These are phyloP conservation scores for Meliscaeva auricollis DNA, from an alignment of 2,888 invertebrate species.

Conservation along the genomic window DNA sequence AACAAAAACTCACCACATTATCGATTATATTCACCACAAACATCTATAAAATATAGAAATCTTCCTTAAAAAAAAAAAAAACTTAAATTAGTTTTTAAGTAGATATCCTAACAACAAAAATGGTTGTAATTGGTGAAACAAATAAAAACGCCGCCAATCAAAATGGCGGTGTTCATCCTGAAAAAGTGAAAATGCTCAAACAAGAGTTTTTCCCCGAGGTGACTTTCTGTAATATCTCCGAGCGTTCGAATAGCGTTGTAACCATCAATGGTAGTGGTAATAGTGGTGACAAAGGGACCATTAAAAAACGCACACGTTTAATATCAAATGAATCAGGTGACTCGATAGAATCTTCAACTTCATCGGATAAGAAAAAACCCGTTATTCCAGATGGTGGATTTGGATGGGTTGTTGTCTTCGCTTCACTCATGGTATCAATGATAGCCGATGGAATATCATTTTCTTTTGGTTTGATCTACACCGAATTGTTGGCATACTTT, in stretches of 20 bases:
- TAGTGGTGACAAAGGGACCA: constrained; percentile 69
- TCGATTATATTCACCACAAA: constrained; percentile 45
- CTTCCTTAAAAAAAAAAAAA: constrained; percentile 2
- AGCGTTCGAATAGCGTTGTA: constrained; percentile 79
- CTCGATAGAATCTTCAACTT: constrained; percentile 81
- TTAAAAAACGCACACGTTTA: constrained; percentile 80
- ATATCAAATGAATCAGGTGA: constrained; percentile 83
- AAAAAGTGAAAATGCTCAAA: constrained; percentile 79
- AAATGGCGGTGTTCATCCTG: constrained; percentile 77
- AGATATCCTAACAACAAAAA: constrained; percentile 33
- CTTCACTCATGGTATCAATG: constrained; percentile 93
- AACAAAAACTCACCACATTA: constrained; percentile 52
- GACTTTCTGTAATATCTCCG: constrained; percentile 82
- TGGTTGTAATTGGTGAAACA: constrained; percentile 67
- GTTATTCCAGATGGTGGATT: constrained; percentile 84
- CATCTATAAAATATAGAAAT: not conserved
- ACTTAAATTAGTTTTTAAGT: constrained; percentile 3
- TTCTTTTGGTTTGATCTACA: constrained; percentile 95
- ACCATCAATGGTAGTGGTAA: constrained; percentile 76
- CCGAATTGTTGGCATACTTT: constrained; percentile 92
- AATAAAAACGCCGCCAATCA: constrained; percentile 61
- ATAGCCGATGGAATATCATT: constrained; percentile 97
- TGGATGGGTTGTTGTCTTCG: constrained; percentile 89
- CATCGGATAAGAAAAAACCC: constrained; percentile 82
- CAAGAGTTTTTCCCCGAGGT: constrained; percentile 83